Percentiles rank a stretch among this genome's conserved stretches.
phyloP scores from a whole-genome alignment of 2,888 invertebrate genomes.

The Sphaerophoria rueppellii region DNA sequence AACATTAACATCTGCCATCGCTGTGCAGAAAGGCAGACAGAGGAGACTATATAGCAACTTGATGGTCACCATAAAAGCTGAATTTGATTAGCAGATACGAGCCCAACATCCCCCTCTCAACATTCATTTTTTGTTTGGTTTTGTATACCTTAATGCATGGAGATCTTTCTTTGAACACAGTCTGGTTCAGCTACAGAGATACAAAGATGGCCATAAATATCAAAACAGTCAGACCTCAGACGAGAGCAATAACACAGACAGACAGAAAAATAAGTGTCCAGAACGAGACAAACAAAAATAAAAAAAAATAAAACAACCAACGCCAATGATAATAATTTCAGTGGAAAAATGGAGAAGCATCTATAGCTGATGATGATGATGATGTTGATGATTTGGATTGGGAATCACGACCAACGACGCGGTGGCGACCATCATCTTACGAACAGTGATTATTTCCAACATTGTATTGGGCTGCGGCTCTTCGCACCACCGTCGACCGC shows the following conservation, averaged over 20 bases:
- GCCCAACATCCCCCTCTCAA: constrained; percentile 25
- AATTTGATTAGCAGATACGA: constrained; percentile 59
- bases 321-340: constrained; percentile 59
- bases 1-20: constrained; percentile 20
- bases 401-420: constrained; percentile 53
- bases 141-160: background rate
- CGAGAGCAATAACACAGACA: constrained; percentile 34
- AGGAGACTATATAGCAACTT: constrained; percentile 29
- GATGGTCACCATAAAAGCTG: constrained; percentile 69
- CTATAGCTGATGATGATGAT: constrained; percentile 43
- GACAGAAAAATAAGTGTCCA: constrained; percentile 49
- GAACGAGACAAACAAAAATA: constrained; percentile 36
- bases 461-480: constrained; percentile 21
- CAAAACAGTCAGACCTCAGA: constrained; percentile 48
- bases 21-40: constrained; percentile 23
- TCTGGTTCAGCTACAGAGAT: constrained; percentile 47
- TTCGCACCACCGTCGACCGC: background rate
- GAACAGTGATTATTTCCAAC: constrained; percentile 67
- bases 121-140: background rate
- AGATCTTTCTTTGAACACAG: constrained; percentile 11
- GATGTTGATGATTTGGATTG: constrained; percentile 59
- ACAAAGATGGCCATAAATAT: constrained; percentile 67
- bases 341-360: constrained; percentile 71
- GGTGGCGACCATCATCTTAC: constrained; percentile 59
- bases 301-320: constrained; percentile 43